Conservation (phyloP, 2,113 vertebrate species). For the Anseranas semipalmata region DNA sequence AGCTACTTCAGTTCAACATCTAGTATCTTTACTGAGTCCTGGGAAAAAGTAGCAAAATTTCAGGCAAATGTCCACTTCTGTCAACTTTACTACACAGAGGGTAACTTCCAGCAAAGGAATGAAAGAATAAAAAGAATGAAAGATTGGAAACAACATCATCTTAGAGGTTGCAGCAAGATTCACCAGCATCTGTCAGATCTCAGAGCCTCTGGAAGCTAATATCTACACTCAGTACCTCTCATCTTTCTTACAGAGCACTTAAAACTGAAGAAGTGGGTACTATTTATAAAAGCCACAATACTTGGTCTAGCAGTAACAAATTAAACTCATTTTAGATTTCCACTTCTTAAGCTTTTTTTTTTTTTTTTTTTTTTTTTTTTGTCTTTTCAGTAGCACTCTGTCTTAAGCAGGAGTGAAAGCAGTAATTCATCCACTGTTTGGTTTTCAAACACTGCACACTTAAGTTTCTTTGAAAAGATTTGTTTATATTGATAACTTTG, state of each 20-base stretch:
- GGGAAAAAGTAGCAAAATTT: background rate
- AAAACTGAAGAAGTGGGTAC: background rate
- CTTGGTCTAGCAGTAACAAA: background rate
- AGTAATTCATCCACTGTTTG: background rate
- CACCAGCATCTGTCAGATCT: background rate
- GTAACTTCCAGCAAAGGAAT: background rate
- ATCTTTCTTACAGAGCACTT: background rate
- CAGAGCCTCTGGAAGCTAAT: background rate
- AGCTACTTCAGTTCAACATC: background rate
- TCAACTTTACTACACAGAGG: background rate
- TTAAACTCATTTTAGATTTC: background rate
- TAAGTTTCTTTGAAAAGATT: background rate
- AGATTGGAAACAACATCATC: background rate
- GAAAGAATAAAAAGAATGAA: too few species aligned
- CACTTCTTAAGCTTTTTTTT: background rate
- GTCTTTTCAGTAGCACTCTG: background rate
- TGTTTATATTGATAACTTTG: background rate
- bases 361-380: background rate
- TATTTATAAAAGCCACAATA: background rate
- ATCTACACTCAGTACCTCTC: background rate
- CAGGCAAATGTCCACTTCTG: background rate
- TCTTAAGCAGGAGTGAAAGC: background rate
- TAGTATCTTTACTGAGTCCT: background rate
- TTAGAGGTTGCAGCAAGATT: background rate
- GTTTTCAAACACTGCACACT: background rate